Evolutionary conservation across 2,797 vertebrate species (phyloP).

Genomic region (Urocyon cinereoargenteus): DNA sequence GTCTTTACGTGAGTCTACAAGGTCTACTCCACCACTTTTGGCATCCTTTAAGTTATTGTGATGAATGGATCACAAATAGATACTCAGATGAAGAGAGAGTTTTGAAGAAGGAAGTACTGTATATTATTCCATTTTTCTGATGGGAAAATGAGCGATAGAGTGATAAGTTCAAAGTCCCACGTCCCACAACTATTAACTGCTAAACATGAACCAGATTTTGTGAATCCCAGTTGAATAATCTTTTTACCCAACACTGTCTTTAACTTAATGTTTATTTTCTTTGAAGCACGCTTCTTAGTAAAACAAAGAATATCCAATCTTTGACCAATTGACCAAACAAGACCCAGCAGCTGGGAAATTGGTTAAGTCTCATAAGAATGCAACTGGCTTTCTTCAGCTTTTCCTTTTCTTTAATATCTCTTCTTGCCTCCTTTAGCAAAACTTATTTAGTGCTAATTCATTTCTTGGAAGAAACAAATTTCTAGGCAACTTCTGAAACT

Average conservation of each 20-base stretch:
- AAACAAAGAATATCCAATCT: slow-evolving; percentile 65
- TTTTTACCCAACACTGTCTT: slow-evolving; percentile 68
- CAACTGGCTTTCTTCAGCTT: background rate
- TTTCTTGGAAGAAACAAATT: slow-evolving; percentile 60
- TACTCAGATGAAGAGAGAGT: background rate
- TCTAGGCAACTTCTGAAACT: slow-evolving; percentile 55
- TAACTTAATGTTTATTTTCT: slow-evolving; percentile 77
- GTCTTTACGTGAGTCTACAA: slow-evolving; percentile 75
- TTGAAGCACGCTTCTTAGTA: slow-evolving; percentile 66
- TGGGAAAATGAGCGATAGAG: slow-evolving; percentile 73
- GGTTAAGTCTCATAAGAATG: slow-evolving; percentile 52
- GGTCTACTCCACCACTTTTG: background rate
- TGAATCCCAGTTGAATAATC: slow-evolving; percentile 77
- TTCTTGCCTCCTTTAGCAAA: background rate
- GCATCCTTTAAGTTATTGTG: background rate
- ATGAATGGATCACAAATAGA: slow-evolving; percentile 36
- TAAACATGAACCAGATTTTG: slow-evolving; percentile 74
- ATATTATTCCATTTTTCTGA: slow-evolving; percentile 66
- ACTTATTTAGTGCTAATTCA: slow-evolving; percentile 15
- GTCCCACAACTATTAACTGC: slow-evolving; percentile 66
- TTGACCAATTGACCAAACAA: slow-evolving; percentile 62
- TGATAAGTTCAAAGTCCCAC: slow-evolving; percentile 72
- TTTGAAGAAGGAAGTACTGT: slow-evolving; percentile 24
- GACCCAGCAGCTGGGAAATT: slow-evolving; percentile 51
- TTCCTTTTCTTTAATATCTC: slow-evolving; percentile 24